A percentile compares a stretch with the other conserved stretches of the same genome.
Conservation (phyloP, 2,888 invertebrate species). For the Rotaria macrura region DNA sequence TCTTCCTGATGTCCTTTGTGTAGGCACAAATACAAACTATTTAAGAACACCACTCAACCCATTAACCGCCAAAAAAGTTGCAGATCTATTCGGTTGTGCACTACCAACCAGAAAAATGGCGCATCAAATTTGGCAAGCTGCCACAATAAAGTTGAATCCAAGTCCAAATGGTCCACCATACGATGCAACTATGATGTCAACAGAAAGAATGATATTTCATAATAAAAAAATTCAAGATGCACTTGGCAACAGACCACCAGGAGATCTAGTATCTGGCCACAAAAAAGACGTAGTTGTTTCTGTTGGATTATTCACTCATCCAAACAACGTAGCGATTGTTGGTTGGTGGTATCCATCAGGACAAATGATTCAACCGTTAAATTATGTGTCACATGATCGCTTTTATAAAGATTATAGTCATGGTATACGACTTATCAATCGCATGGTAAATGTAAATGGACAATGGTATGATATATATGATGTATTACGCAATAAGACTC, state of each 20-base stretch:
- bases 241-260: background rate
- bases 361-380: constrained; percentile 18
- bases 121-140: constrained; percentile 14
- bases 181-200: constrained; percentile 4
- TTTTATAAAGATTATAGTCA: constrained; percentile 19
- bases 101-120: background rate
- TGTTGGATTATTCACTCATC: background rate
- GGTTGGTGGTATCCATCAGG: constrained; percentile 18
- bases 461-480: constrained; percentile 15
- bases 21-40: background rate
- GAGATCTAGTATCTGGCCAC: background rate
- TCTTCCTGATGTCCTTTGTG: background rate
- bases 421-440: constrained; percentile 12
- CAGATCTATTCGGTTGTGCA: background rate
- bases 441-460: background rate
- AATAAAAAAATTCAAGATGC: constrained; percentile 12
- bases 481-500: background rate
- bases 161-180: constrained; percentile 8
- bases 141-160: background rate
- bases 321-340: background rate
- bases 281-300: constrained; percentile 13
- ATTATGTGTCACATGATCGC: background rate
- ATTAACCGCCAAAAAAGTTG: background rate
- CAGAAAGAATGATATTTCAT: constrained; percentile 18
- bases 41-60: background rate